Evolutionary conservation across 2,797 vertebrate genomes (phyloP), one percentile per base, ranked within the genome.

Genomic region (Gymnoscopelus braueri): DNA sequence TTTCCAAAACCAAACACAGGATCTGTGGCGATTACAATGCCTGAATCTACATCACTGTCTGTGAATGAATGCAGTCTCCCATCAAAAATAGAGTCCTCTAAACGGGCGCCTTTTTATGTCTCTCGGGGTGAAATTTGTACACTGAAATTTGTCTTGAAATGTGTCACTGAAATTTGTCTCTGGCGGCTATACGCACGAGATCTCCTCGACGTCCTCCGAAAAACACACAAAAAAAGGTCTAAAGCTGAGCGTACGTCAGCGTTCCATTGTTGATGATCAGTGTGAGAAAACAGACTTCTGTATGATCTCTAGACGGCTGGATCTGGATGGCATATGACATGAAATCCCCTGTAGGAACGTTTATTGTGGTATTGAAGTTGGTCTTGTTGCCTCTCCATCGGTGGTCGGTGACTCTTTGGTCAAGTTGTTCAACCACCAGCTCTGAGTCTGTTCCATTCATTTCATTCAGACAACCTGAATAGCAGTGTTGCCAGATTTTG

Each of bases 361-460:
- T 50, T 47, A 48, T 5, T 29, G 26, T 4, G 68, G 67, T n/a
- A 66, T 60, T 11, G 67, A 60, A 77, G 77, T 66, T 67, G 61
- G 10, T 29, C 3, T 75, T 63, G 55, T 63, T 23, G 70, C 57
- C 65, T 66, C 67, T 50, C 52, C 55, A 67, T 60, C 62, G 55
- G 48, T 19, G 44, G 60, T 49, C 57, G 14, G 15, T 39, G 39
- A 65, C 50, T 39, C 73, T 24, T 54, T 1, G 67, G 12, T 29
- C 78, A 44, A 44, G 39, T 44, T 44, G 39, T 67, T 67, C 59
- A 19, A 67, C 68, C 82, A 19, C 67, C 78, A 72, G 75, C 70
- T 85, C 67, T 8, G 26, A 3, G 26, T 29, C 26, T 26, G 59
- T 75, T 84, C 82, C 91, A 92, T 93, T 93, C 92, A 93, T 93